Percentiles rank a stretch among this genome's conserved stretches.
Evolutionary conservation across 2,888 invertebrate genomes (phyloP).

Genomic region (Trissolcus japonicus): DNA sequence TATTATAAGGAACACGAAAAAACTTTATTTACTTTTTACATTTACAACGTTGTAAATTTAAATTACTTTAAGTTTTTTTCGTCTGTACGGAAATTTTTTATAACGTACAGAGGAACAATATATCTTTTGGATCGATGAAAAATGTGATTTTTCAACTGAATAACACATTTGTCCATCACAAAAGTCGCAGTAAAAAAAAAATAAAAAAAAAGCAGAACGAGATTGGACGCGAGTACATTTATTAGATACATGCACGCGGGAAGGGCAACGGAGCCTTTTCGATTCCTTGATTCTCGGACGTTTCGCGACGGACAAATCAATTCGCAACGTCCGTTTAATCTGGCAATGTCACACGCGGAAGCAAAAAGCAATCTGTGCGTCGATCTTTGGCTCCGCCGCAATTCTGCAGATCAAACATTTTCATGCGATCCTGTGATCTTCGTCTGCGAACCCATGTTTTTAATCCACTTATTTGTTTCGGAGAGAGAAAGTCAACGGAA

Average conservation of each 20-base stretch:
- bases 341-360: constrained; percentile 37
- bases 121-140: too few relatives aligned
- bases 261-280: constrained; percentile 16
- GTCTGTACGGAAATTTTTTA: too few relatives aligned
- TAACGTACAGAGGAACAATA: too few relatives aligned
- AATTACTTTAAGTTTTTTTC: too few relatives aligned
- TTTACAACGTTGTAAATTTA: too few relatives aligned
- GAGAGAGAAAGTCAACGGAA: constrained; percentile 11
- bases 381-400: constrained; percentile 33
- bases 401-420: constrained; percentile 46
- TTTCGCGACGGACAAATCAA: constrained; percentile 34
- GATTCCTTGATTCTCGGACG: constrained; percentile 17
- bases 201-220: constrained; percentile 27
- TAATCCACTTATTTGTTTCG: constrained; percentile 43
- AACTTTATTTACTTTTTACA: too few relatives aligned
- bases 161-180: constrained; percentile 42
- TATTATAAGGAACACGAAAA: background rate
- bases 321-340: constrained; percentile 41
- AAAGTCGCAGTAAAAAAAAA: constrained; percentile 24
- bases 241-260: constrained; percentile 11
- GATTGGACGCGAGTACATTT: constrained; percentile 22
- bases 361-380: constrained; percentile 40
- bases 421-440: constrained; percentile 25
- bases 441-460: constrained; percentile 24
- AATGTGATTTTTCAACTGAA: constrained; percentile 23